Evolutionary conservation across 1,140 invertebrate species (phyloP).

Genomic region (Myzus persicae): DNA sequence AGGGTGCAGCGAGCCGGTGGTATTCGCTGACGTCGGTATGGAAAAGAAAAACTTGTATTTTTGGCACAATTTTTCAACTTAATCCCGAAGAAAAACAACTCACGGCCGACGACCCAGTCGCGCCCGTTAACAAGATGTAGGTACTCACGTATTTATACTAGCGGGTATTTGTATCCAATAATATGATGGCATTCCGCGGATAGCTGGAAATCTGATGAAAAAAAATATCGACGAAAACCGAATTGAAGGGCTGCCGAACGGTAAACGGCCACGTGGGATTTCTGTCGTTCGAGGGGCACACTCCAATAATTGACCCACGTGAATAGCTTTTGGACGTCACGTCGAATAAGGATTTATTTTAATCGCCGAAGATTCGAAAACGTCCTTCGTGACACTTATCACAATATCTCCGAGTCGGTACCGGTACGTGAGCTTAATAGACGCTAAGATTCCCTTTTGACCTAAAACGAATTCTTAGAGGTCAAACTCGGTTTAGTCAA

Average conservation of each 20-base stretch:
- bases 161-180: no score
- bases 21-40: constrained; percentile 47
- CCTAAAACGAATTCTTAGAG: neutral
- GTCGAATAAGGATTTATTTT: constrained; percentile 19
- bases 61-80: constrained; percentile 37
- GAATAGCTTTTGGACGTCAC: neutral
- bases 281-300: no score
- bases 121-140: neutral
- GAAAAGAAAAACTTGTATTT: constrained; percentile 50
- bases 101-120: neutral
- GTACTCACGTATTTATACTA: neutral
- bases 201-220: neutral
- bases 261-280: neutral
- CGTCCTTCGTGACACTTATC: neutral
- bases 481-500: neutral
- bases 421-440: neutral
- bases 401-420: neutral
- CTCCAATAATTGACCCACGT: neutral
- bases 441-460: neutral
- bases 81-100: constrained; percentile 41
- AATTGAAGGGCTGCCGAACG: neutral
- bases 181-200: neutral
- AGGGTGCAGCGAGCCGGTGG: neutral
- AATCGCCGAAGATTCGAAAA: neutral
- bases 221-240: neutral